Conservation (phyloP, 2,888 invertebrate genomes). For the Aspidiotus destructor region DNA sequence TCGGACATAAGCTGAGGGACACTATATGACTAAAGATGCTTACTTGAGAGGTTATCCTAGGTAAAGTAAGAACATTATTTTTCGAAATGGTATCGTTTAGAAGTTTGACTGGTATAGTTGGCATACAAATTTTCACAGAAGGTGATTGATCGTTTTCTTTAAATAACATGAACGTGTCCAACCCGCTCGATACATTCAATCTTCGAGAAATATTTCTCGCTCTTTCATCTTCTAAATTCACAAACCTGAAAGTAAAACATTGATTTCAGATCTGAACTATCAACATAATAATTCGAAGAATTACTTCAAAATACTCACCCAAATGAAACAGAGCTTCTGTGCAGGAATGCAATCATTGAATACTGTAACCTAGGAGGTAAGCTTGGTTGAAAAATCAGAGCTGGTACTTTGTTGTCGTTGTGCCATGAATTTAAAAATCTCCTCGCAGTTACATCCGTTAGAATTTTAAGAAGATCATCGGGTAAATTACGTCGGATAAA, state of each 20-base stretch:
- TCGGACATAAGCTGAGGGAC: too few species aligned
- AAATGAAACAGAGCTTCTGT: constrained; percentile 74
- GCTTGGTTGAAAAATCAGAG: constrained; percentile 73
- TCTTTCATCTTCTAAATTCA: constrained; percentile 25
- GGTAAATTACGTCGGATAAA: constrained; percentile 83
- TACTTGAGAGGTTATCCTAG: constrained; percentile 85
- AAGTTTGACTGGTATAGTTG: constrained; percentile 78
- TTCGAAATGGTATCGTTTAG: constrained; percentile 78
- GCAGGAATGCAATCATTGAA: constrained; percentile 76
- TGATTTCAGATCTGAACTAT: constrained; percentile 5
- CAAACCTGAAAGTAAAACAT: constrained; percentile 28
- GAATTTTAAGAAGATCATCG: constrained; percentile 57
- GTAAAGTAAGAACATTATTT: constrained; percentile 79
- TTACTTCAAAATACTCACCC: constrained; percentile 49
- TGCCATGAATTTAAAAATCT: constrained; percentile 71
- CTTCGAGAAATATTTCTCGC: constrained; percentile 5
- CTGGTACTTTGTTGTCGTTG: constrained; percentile 81
- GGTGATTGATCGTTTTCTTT: constrained; percentile 76
- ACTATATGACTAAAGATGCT: constrained; percentile 34
- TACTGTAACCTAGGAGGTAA: constrained; percentile 71
- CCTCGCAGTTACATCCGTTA: constrained; percentile 53
- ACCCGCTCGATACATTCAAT: constrained; percentile 56
- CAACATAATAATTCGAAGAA: constrained; percentile 38
- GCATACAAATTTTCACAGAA: constrained; percentile 77
- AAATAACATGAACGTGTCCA: constrained; percentile 75